A percentile compares a stretch with the other conserved stretches of the same genome.
phyloP scores from a whole-genome alignment of 2,888 invertebrate genomes.

The Chorisops tibialis region DNA sequence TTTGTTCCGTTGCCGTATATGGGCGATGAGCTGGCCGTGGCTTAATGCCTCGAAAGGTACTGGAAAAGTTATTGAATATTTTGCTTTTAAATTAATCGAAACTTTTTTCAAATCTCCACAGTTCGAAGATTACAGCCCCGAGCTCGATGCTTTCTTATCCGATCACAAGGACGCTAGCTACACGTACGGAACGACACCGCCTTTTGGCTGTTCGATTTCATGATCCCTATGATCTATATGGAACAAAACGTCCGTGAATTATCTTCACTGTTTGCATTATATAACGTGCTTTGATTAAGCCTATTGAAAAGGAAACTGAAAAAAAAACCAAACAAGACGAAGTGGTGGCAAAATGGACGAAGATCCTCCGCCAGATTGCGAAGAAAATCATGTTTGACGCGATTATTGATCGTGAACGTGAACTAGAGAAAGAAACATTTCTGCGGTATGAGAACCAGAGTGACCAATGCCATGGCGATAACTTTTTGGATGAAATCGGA shows the following conservation, averaged over 20 bases:
- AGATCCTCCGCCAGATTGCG: constrained; percentile 3
- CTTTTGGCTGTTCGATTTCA: constrained; percentile 85
- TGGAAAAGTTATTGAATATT: too few relatives aligned
- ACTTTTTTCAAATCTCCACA: constrained; percentile 38
- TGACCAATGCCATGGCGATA: too few relatives aligned
- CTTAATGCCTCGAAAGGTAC: constrained; percentile 38
- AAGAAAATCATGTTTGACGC: constrained; percentile 2
- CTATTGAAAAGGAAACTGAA: not conserved
- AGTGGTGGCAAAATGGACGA: constrained; percentile 17
- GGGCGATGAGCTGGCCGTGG: constrained; percentile 39
- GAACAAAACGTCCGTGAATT: constrained; percentile 13
- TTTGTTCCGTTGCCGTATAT: constrained; percentile 42
- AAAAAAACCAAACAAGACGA: not conserved
- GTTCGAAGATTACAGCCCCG: constrained; percentile 49
- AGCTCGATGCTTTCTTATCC: constrained; percentile 85
- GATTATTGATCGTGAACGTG: constrained; percentile 4
- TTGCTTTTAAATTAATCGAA: not conserved
- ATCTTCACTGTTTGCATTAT: constrained; percentile 20
- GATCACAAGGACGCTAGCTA: constrained; percentile 84
- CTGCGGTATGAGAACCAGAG: too few relatives aligned
- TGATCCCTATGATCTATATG: constrained; percentile 57
- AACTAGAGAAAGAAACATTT: constrained; percentile 1
- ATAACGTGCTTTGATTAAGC: constrained; percentile 23
- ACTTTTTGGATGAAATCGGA: too few relatives aligned
- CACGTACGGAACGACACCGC: constrained; percentile 72